Percentiles rank a stretch among this genome's conserved stretches.
Conservation (phyloP, 92 coral and sea anemone genomes). For the Zoanthus sansibaricus region DNA sequence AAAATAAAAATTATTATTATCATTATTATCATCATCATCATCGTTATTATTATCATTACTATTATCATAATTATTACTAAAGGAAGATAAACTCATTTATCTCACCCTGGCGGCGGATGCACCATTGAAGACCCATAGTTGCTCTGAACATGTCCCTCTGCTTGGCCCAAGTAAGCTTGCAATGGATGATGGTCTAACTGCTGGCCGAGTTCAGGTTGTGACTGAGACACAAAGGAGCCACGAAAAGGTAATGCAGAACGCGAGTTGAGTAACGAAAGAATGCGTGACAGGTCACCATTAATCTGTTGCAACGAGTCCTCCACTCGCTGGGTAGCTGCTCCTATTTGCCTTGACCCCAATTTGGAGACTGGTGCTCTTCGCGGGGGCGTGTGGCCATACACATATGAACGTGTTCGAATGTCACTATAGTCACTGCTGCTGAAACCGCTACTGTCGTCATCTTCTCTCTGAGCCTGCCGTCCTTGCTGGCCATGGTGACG, state of each 20-base stretch:
- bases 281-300: conserved; percentile 79
- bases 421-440: conserved; percentile 95
- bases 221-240: conserved; percentile 11
- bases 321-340: conserved; percentile 54
- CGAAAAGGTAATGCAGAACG: conserved; percentile 46
- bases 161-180: not conserved
- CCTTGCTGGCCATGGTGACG: conserved; percentile 27
- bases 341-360: conserved; percentile 2
- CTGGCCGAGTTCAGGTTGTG: conserved; percentile 49
- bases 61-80: no score
- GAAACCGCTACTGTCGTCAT: conserved; percentile 91
- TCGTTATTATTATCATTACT: no score
- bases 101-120: conserved; percentile 18
- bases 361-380: conserved; percentile 42
- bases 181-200: conserved; percentile 24
- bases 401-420: conserved; percentile 67
- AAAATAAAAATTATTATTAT: no score
- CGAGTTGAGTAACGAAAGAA: conserved; percentile 71
- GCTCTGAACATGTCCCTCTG: not conserved
- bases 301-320: conserved; percentile 80
- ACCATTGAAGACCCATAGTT: not conserved
- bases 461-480: conserved; percentile 60
- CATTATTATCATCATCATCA: no score
- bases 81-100: not conserved
- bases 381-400: conserved; percentile 53